Evolutionary conservation across 2,888 invertebrate genomes (phyloP).

Genomic region (Cotesia congregata): DNA sequence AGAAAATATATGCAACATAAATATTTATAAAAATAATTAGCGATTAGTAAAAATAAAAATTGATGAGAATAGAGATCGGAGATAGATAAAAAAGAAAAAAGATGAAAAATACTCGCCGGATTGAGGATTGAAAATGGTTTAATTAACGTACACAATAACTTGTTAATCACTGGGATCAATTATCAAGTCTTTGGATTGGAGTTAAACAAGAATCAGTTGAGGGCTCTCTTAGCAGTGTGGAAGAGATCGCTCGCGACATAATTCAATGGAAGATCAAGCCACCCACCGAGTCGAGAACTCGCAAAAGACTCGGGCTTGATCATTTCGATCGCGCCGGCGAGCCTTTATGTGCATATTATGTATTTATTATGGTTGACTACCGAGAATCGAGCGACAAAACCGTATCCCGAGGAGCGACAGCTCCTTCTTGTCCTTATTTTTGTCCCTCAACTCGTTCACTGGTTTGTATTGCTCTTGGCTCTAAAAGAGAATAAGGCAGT

Average conservation of each 20-base stretch:
- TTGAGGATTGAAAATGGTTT: constrained; percentile 42
- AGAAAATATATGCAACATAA: neutral
- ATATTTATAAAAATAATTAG: neutral
- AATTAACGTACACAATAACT: constrained; percentile 39
- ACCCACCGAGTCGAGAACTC: constrained; percentile 56
- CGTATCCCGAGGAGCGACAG: constrained; percentile 47
- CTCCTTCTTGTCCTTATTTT: constrained; percentile 33
- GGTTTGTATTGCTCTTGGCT: no score
- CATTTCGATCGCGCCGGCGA: constrained; percentile 67
- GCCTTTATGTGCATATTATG: constrained; percentile 70
- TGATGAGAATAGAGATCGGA: neutral
- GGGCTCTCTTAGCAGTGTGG: constrained; percentile 7
- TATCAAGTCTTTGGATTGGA: constrained; percentile 22
- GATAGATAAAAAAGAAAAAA: constrained; percentile 11
- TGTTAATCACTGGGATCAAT: constrained; percentile 39
- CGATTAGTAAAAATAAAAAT: constrained; percentile 3
- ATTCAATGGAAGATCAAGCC: constrained; percentile 51
- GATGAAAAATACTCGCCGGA: constrained; percentile 14
- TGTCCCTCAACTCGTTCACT: constrained; percentile 17
- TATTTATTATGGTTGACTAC: constrained; percentile 69
- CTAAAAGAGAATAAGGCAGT: neutral
- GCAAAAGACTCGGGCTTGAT: constrained; percentile 61
- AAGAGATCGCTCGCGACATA: constrained; percentile 39
- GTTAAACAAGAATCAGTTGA: constrained; percentile 25
- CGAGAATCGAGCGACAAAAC: constrained; percentile 68